Conservation (phyloP, 2,797 vertebrate species). For the Tadarida brasiliensis region DNA sequence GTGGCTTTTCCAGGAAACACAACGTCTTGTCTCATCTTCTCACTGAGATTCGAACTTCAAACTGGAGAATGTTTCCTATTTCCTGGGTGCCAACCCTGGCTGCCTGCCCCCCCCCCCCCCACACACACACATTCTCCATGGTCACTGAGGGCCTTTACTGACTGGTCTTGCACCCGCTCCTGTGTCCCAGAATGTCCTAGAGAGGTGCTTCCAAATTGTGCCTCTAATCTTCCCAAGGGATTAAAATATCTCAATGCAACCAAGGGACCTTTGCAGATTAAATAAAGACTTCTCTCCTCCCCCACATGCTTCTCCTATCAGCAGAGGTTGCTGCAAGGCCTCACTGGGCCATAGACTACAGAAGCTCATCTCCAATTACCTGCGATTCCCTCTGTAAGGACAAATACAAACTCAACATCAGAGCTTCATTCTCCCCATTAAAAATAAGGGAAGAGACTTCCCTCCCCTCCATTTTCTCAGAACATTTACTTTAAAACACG, state of each 20-base stretch:
- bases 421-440: neutral
- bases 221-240: neutral
- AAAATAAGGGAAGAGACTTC: neutral
- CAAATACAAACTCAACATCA: neutral
- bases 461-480: neutral
- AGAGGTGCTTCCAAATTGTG: neutral
- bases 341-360: rapidly evolving
- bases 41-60: neutral
- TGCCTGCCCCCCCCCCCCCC: neutral
- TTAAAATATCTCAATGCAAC: neutral
- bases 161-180: neutral
- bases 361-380: neutral
- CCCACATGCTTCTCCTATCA: rapidly evolving
- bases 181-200: neutral
- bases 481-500: neutral
- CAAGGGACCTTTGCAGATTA: neutral
- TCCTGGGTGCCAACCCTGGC: rapidly evolving
- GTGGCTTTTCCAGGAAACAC: constrained; percentile 50
- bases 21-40: neutral
- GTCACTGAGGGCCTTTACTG: too few relatives aligned
- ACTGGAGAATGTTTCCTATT: neutral
- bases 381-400: neutral
- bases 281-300: neutral
- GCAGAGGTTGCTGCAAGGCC: neutral
- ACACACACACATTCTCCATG: rapidly evolving